These are phyloP conservation scores for Loriculus beryllinus DNA, from an alignment of 2,797 vertebrate species.

Conservation along the genomic window DNA sequence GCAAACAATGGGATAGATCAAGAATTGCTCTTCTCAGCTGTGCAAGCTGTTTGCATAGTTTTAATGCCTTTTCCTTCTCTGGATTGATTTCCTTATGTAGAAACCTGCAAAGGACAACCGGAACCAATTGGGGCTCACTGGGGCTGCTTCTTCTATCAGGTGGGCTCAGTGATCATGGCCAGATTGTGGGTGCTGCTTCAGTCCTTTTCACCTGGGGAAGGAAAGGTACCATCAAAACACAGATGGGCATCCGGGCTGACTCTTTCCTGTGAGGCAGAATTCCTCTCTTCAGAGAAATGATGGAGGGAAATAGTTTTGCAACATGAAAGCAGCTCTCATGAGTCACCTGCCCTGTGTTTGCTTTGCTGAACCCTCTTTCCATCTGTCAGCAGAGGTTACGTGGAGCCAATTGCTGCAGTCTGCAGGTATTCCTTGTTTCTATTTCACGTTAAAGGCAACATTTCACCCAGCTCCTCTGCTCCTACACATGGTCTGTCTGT, in stretches of 20 bases:
- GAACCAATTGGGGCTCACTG: background rate
- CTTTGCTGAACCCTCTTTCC: background rate
- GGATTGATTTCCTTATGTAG: background rate
- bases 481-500: background rate
- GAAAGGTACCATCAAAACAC: background rate
- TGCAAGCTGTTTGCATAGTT: background rate
- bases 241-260: background rate
- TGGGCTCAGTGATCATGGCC: background rate
- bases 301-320: background rate
- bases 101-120: background rate
- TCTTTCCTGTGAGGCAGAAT: background rate
- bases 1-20: background rate
- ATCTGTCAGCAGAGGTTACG: background rate
- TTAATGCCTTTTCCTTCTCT: background rate
- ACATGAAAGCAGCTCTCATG: background rate
- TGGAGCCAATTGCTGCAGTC: background rate
- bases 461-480: background rate
- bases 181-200: background rate
- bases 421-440: background rate
- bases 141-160: background rate
- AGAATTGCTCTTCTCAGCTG: background rate
- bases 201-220: background rate
- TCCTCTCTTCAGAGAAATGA: background rate
- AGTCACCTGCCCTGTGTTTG: background rate
- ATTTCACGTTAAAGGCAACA: accelerated